Base-by-base conservation (phyloP, 92 coral and sea anemone species). In the Phymanthus crucifer region DNA sequence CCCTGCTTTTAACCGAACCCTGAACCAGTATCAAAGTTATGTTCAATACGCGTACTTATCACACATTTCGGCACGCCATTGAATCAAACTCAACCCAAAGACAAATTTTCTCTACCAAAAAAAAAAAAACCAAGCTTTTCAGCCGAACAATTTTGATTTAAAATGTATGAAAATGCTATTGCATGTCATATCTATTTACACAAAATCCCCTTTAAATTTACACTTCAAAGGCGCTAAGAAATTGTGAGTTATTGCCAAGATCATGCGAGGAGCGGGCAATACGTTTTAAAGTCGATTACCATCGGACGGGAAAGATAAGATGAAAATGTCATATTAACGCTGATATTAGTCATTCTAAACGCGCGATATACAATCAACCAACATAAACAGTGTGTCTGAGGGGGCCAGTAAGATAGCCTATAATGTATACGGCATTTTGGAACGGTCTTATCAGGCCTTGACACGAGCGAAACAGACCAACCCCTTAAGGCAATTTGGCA, bases 191-290 rank as follows among this genome's bases (percentile, higher is more conserved):
- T 69, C n/a, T 69, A 34, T 69, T 47, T 58, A 76, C 80, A 58
- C 48, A 58, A 40, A 58, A 32, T 29, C 27, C 50, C 21, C 23
- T 14, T n/a, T 72, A 21, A 48, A 47, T 43, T 70, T 72, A 74
- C 79, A 81, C 78, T 70, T 81, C 69, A 81, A 81, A 82, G 80
- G 71, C 72, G 81, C 81, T 69, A 69, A 18, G 40, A 32, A 69
- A 47, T 32, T 69, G 47, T 69, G 47, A 69, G 46, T 32, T 32
- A 69, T 69, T 69, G 73, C 46, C 47, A 69, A 69, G 73, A 69
- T 32, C 73, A 69, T 69, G 13, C 72, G 14, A 68, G 72, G 32
- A 33, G 73, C 73, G 73, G 73, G 73, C 73, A 54, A 77, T 77
- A 77, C 65, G 61, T 12, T 77, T 40, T 29, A 36, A 47, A 46